Evolutionary conservation across 2,797 vertebrate genomes (phyloP).

Genomic region (Sebastes miniatus): DNA sequence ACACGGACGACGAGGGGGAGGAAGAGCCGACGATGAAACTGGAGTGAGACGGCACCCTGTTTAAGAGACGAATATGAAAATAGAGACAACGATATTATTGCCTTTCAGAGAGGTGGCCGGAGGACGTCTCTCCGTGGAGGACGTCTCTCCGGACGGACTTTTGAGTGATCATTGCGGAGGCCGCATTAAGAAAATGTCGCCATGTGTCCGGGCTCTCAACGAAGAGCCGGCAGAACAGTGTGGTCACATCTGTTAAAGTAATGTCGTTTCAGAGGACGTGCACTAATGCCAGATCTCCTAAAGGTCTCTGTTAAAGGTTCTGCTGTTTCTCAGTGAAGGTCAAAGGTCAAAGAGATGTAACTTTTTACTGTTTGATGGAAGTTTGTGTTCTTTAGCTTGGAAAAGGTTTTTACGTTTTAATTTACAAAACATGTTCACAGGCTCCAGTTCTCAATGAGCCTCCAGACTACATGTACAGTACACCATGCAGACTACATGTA

Average conservation of each 20-base stretch:
- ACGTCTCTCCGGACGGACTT: neutral
- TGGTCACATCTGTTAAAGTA: neutral
- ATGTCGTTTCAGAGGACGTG: neutral
- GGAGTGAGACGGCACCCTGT: slow-evolving; percentile 4
- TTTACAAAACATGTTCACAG: neutral
- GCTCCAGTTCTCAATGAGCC: too few species aligned
- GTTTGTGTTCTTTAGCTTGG: slow-evolving; percentile 5
- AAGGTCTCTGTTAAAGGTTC: neutral
- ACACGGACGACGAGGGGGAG: slow-evolving; percentile 81
- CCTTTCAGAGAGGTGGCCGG: slow-evolving; percentile 26
- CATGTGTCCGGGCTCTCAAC: neutral
- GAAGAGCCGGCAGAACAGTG: neutral
- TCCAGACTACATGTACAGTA: neutral
- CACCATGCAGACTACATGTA: too few species aligned
- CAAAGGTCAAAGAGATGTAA: slow-evolving; percentile 1
- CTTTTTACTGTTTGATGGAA: neutral
- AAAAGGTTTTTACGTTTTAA: neutral
- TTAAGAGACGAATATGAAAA: neutral
- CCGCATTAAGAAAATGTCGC: neutral
- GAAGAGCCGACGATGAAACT: slow-evolving; percentile 37
- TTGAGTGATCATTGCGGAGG: neutral
- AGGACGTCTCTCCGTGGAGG: neutral
- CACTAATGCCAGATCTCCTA: neutral
- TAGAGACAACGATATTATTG: neutral
- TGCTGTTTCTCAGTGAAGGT: neutral